A percentile compares a stretch with the other conserved stretches of the same genome.
Evolutionary conservation across 64 coral and sea anemone genomes (phyloP).

Genomic region (Anthopleura sola): DNA sequence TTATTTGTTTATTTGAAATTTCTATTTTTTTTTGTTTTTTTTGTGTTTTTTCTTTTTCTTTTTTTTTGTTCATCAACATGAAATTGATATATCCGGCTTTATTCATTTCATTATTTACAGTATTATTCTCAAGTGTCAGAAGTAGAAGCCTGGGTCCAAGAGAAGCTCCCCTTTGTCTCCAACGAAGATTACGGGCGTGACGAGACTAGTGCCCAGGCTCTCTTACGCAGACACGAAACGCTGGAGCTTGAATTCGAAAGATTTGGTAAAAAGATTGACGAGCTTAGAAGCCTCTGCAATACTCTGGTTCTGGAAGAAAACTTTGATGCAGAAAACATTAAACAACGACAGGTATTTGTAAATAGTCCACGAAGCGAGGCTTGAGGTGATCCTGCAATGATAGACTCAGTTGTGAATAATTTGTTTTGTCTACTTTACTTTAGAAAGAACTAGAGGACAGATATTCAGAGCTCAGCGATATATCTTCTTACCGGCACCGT

Average conservation of each 20-base stretch:
- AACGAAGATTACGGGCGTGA: constrained; percentile 91
- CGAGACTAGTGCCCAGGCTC: constrained; percentile 74
- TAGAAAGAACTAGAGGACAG: constrained; percentile 25
- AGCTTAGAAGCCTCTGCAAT: constrained; percentile 40
- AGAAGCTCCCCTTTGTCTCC: constrained; percentile 66
- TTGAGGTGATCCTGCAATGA: too few species aligned
- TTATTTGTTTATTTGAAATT: too few species aligned
- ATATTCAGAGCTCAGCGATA: constrained; percentile 55
- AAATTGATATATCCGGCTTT: too few species aligned
- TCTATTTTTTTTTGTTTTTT: too few species aligned
- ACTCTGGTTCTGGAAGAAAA: constrained; percentile 24
- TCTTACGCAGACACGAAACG: constrained; percentile 81
- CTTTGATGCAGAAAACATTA: constrained; percentile 64
- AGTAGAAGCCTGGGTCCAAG: constrained; percentile 76
- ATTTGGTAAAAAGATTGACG: constrained; percentile 44
- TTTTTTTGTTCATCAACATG: too few species aligned
- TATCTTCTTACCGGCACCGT: constrained; percentile 43
- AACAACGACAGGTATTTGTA: constrained; percentile 48
- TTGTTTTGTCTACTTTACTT: background rate
- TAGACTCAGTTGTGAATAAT: too few species aligned
- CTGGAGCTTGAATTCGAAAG: constrained; percentile 70
- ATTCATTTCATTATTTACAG: constrained; percentile 27
- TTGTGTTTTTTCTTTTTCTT: too few species aligned
- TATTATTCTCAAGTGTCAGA: constrained; percentile 84
- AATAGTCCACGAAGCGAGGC: too few species aligned